These are phyloP conservation scores for Willowsia nigromaculata DNA, from an alignment of 2,888 invertebrate species.

Conservation along the genomic window DNA sequence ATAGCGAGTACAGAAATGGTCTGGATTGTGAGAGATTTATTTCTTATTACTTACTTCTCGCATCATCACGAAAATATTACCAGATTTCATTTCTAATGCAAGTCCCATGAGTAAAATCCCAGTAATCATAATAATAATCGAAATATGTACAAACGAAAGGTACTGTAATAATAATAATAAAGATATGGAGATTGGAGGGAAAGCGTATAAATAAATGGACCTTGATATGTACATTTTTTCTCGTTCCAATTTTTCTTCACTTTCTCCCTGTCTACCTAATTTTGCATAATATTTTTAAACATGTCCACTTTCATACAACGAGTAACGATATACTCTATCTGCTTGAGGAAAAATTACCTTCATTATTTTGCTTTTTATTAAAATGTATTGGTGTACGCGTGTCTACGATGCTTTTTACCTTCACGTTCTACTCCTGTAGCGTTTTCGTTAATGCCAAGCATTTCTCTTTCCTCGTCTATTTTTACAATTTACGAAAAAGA, in stretches of 20 bases:
- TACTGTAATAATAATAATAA: neutral
- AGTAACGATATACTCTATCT: neutral
- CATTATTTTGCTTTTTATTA: slow-evolving; percentile 24
- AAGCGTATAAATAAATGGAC: neutral
- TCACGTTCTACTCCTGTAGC: neutral
- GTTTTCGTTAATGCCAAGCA: slow-evolving; percentile 39
- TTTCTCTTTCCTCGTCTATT: neutral
- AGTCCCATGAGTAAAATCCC: neutral
- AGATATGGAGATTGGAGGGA: neutral
- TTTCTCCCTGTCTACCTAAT: neutral
- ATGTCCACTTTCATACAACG: neutral
- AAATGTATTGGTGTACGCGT: neutral
- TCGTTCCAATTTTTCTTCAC: slow-evolving; percentile 17
- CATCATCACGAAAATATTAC: slow-evolving; percentile 26
- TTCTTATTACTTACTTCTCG: neutral
- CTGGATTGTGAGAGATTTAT: slow-evolving; percentile 23
- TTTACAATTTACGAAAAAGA: slow-evolving; percentile 24
- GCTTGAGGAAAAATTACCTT: slow-evolving; percentile 21
- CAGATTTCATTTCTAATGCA: slow-evolving; percentile 15
- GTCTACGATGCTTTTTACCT: neutral
- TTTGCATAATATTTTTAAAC: slow-evolving; percentile 44
- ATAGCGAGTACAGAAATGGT: slow-evolving; percentile 13
- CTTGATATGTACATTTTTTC: neutral
- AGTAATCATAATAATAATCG: neutral
- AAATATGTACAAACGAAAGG: neutral